Base-by-base conservation (phyloP, 2,888 invertebrate genomes). In the Helicoverpa assulta region DNA sequence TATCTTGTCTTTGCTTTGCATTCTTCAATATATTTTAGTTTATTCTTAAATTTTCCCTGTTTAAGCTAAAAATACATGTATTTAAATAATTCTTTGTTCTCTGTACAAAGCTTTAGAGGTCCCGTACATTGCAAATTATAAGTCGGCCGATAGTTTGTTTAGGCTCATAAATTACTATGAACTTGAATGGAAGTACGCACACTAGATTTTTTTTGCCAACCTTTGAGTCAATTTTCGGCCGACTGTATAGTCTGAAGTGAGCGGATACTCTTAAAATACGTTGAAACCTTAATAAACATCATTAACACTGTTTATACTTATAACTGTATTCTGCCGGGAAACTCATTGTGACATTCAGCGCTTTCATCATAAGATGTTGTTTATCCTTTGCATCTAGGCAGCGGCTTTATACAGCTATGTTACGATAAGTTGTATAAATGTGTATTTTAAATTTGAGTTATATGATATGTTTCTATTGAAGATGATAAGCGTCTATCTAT, bases 401-500 rank as follows among this genome's bases (percentile, higher is more conserved):
- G 60, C 65, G 33, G 50, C 59, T 77, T 53, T 53, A 53, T 53
- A 54, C 47, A 70, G 72, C 29, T 50, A 18, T 51, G 37, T 56
- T 37, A 10, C 29, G 68, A 56, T 76, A 16, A 68, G 21, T 78
- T 77, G 64, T 57, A 70, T 53, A 59, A 57, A 37, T 58, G 21
- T 10, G 29, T 59, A 19, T 40, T 12, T n/a, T n/a, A n/a, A 64
- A 43, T 43, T 56, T 68, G 50, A 33, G 76, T 74, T 52, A 69
- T 61, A 64, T 69, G 70, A 69, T 69, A 74, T 53, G 40, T 61
- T 47, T 55, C 21, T 78, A n/a, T 43, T 47, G 67, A 19, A 14
- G 57, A 64, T 63, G 55, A 78, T 79, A 62, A 65, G 70, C 47
- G 60, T 64, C 53, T 78, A 57, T 57, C 74, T 73, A 64, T 78